These are phyloP conservation scores for Dryobotodes eremita DNA, from an alignment of 2,888 invertebrate genomes.

Conservation along the genomic window DNA sequence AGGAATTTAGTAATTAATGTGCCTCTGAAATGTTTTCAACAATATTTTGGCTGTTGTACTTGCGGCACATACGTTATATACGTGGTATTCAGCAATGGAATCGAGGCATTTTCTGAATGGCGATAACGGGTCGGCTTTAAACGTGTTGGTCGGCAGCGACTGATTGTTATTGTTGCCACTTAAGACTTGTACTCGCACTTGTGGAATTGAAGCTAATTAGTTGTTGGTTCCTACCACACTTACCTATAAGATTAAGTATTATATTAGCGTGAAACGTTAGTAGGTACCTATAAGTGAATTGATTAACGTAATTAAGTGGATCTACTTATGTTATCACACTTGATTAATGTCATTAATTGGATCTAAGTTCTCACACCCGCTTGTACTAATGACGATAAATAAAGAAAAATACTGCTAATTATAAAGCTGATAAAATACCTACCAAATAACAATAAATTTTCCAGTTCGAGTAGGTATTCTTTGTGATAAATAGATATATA, in stretches of 20 bases:
- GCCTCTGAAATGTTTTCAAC: conserved; percentile 50
- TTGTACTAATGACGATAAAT: not conserved
- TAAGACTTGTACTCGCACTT: conserved; percentile 36
- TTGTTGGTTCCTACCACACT: conserved; percentile 8
- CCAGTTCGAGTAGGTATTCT: not conserved
- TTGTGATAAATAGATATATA: no score
- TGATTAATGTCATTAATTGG: conserved; percentile 2
- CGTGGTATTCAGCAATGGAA: conserved; percentile 5
- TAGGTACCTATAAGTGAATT: not conserved
- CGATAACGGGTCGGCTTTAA: conserved; percentile 32
- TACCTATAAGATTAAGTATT: conserved; percentile 8
- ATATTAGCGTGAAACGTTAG: not conserved
- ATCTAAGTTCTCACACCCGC: not conserved
- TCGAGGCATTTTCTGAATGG: conserved; percentile 25
- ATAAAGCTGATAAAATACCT: not conserved
- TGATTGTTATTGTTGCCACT: conserved; percentile 16
- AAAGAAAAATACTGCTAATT: not conserved
- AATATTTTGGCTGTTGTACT: conserved; percentile 49
- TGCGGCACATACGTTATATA: conserved; percentile 1
- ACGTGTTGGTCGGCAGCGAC: conserved; percentile 26
- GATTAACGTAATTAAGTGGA: conserved; percentile 3
- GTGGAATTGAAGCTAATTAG: conserved; percentile 50
- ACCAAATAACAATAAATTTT: not conserved
- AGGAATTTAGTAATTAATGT: conserved; percentile 63
- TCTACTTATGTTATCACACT: not conserved